Base-by-base conservation (phyloP, 2,113 vertebrate genomes). In the Steatornis caripensis region DNA sequence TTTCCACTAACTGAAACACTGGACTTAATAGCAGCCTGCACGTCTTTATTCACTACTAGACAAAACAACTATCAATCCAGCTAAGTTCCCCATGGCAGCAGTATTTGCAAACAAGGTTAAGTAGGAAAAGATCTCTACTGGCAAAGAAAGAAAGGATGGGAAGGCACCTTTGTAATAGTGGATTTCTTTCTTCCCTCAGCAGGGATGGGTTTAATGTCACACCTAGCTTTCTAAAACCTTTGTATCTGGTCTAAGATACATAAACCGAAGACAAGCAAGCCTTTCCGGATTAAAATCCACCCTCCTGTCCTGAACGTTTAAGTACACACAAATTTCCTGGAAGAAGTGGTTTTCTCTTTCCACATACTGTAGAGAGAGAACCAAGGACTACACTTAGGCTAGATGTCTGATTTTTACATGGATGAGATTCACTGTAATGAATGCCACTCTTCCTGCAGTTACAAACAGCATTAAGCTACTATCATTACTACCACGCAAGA, bases 131-230 rank as follows among this genome's bases (percentile, higher is more conserved):
- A 45, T 32, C 48, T 76, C 62, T 27, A 17, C 1, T 53, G 84
- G 70, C 20, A 72, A 68, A 79, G 43, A 91, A 60, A 88, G 23
- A 48, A 60, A 48, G n/a, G 81, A 61, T 24, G n/a, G 66, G 82
- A 80, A 41, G 0, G 0, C 13, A 13, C 14, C 8, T 39, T 53
- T 78, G 5, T 41, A 62, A 24, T 2, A 26, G 36, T 10, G 39
- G 19, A 68, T 72, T 96, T 87, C 48, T 65, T 86, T 79, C 11
- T 64, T 53, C 69, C 34, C 39, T 72, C 30, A n/a, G 0, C 5
- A 23, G 32, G 22, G 45, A 39, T 45, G 37, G 19, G 22, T 49
- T 69, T 61, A 15, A 48, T 21, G 45, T 81, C 37, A 51, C 5
- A 62, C 1, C 2, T 1, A 62, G n/a, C 66, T 62, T 77, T 34